Evolutionary conservation across 2,888 invertebrate species (phyloP).

Genomic region (Aporophyla nigra): DNA sequence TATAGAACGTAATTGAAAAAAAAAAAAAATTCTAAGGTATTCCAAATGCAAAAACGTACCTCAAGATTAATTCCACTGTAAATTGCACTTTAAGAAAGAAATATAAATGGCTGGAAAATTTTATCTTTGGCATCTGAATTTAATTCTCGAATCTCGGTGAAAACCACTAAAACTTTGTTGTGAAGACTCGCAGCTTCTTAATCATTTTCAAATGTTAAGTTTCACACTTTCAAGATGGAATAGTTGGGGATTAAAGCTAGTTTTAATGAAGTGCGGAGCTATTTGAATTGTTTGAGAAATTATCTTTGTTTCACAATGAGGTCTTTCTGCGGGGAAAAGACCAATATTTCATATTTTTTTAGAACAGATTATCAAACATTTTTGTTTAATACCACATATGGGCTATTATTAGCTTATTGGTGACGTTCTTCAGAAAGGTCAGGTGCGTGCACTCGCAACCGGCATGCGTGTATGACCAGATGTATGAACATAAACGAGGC

Average conservation of each 20-base stretch:
- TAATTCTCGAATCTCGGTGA: slow-evolving; percentile 25
- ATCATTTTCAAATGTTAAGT: slow-evolving; percentile 60
- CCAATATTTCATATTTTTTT: slow-evolving; percentile 1
- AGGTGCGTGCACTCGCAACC: too few species aligned
- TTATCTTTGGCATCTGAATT: slow-evolving; percentile 41
- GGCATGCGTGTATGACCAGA: too few species aligned
- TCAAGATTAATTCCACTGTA: slow-evolving; percentile 27
- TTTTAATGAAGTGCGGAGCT: slow-evolving; percentile 26
- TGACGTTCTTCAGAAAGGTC: too few species aligned
- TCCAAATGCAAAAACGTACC: slow-evolving; percentile 26
- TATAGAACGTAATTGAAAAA: slow-evolving; percentile 31
- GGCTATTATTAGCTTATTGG: too few species aligned
- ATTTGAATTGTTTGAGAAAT: slow-evolving; percentile 44
- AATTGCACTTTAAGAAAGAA: slow-evolving; percentile 36
- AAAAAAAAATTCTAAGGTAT: slow-evolving; percentile 6
- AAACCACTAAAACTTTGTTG: slow-evolving; percentile 49
- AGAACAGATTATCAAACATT: too few species aligned
- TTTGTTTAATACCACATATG: too few species aligned
- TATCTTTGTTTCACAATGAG: slow-evolving; percentile 18
- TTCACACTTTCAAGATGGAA: slow-evolving; percentile 50
- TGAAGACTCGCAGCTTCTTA: slow-evolving; percentile 43
- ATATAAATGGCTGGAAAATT: slow-evolving; percentile 36
- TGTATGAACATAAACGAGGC: too few species aligned
- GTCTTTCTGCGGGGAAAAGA: slow-evolving; percentile 3
- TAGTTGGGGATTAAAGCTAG: slow-evolving; percentile 35